These are phyloP conservation scores for Enteromius afrohamiltoni DNA, from an alignment of 2,797 vertebrate species.

Conservation along the genomic window DNA sequence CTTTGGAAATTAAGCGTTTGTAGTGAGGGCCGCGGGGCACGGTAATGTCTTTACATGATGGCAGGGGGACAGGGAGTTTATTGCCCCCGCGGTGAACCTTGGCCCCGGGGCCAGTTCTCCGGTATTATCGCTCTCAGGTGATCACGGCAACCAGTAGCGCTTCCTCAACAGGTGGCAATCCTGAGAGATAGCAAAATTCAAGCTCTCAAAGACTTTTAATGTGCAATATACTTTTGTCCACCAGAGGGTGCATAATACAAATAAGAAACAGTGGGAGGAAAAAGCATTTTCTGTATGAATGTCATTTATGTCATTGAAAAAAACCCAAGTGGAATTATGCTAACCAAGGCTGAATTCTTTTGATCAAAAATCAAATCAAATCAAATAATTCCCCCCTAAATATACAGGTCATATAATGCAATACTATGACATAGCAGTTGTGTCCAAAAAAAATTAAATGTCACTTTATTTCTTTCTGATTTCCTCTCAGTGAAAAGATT, in stretches of 20 bases:
- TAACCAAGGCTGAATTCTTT: neutral
- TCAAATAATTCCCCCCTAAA: too few species aligned
- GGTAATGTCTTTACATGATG: slow-evolving; percentile 54
- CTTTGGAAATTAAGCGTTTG: slow-evolving; percentile 62
- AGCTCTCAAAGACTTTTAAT: neutral
- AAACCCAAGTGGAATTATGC: neutral
- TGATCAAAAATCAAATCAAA: neutral
- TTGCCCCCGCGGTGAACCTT: slow-evolving; percentile 66
- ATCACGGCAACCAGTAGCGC: slow-evolving; percentile 53
- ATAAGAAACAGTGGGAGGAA: neutral
- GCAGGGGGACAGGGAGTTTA: slow-evolving; percentile 60
- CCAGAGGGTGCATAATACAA: slow-evolving; percentile 14
- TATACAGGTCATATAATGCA: neutral
- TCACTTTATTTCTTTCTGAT: neutral
- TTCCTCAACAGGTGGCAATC: slow-evolving; percentile 55
- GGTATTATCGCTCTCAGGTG: slow-evolving; percentile 57
- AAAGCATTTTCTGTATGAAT: neutral
- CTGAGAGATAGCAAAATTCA: slow-evolving; percentile 32
- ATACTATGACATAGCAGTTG: neutral
- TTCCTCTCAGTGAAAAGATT: neutral
- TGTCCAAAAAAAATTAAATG: neutral
- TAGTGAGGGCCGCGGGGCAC: slow-evolving; percentile 66
- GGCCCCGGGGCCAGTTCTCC: slow-evolving; percentile 37
- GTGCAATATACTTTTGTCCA: neutral
- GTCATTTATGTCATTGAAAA: neutral